Base-by-base conservation (phyloP, 2,113 vertebrate species). In the Ciconia stormi region DNA sequence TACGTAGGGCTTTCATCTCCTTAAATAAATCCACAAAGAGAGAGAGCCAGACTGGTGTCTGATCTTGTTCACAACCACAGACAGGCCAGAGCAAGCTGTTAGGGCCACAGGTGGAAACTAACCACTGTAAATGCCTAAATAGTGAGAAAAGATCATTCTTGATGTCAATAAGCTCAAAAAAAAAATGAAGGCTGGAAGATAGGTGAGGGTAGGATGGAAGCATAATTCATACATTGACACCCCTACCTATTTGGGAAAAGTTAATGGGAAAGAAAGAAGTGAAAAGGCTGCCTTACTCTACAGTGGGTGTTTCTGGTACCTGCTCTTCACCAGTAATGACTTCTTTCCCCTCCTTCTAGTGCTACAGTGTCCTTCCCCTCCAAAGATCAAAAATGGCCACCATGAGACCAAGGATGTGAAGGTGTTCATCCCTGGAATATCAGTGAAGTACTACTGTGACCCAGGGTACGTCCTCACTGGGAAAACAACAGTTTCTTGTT, bases 371-470 rank as follows among this genome's bases (percentile, higher is more conserved):
- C 95, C 93, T 58, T 17, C 96, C 46, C 97, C 97, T 88, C 97
- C 97, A 18, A 70, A 2, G 1, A 97, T 97, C 74, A 88, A 69
- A 19, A 94, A 97, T 0, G 96, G 95, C 27, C 78, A 79, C 5
- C 79, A 77, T 2, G 38, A 90, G 8, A 94, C 49, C 30, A 36
- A 38, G 46, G 65, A 6, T 10, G 55, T 86, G 36, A 3, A 8
- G 6, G 69, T 14, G 34, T 96, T 98, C 59, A 11, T 80, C 38
- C 92, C 97, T 4, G 98, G 98, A 38, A 38, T 44, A 7, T 88
- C 93, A 66, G 97, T 98, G 85, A 97, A 72, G 50, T 98, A 98
- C 30, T 30, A 14, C 52, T 98, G 98, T 53, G 83, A 98, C 13
- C 73, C 42, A 0, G 98, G 98, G 1, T 98, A 97, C 1, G n/a